Conservation (phyloP, 2,113 vertebrate genomes). For the Brevimyrus niger region DNA sequence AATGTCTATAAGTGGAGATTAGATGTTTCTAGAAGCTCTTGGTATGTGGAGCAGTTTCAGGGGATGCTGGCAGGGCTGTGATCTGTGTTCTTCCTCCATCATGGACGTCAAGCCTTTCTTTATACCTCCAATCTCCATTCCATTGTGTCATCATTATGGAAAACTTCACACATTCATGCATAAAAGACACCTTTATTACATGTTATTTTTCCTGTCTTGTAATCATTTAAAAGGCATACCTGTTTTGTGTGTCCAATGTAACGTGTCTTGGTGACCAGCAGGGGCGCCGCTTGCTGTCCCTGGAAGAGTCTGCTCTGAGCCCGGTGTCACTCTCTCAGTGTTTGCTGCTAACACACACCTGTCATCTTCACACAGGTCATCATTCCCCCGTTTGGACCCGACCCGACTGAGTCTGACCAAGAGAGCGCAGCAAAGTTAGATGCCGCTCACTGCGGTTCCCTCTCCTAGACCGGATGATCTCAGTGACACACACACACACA, state of each 20-base stretch:
- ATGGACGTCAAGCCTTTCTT: background rate
- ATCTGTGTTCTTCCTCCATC: too few species aligned
- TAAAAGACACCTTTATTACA: constrained; percentile 3
- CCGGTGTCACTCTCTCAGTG: background rate
- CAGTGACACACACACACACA: background rate
- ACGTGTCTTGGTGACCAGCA: background rate
- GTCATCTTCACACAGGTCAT: background rate
- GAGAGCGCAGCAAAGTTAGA: background rate
- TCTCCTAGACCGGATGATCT: background rate
- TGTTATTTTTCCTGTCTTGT: background rate
- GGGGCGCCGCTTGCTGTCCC: background rate
- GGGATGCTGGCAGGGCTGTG: too few species aligned
- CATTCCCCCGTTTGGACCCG: background rate
- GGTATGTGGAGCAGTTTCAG: background rate
- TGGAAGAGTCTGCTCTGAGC: background rate
- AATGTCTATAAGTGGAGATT: background rate
- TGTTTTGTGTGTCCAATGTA: background rate
- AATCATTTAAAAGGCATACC: background rate
- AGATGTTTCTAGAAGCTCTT: background rate
- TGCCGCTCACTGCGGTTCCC: background rate
- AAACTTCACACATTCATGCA: background rate
- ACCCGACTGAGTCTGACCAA: background rate
- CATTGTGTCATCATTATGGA: background rate
- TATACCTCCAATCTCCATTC: background rate
- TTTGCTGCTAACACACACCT: background rate